Percentiles rank a stretch among this genome's conserved stretches.
Conservation (phyloP, 2,888 invertebrate genomes). For the Troides helena region DNA sequence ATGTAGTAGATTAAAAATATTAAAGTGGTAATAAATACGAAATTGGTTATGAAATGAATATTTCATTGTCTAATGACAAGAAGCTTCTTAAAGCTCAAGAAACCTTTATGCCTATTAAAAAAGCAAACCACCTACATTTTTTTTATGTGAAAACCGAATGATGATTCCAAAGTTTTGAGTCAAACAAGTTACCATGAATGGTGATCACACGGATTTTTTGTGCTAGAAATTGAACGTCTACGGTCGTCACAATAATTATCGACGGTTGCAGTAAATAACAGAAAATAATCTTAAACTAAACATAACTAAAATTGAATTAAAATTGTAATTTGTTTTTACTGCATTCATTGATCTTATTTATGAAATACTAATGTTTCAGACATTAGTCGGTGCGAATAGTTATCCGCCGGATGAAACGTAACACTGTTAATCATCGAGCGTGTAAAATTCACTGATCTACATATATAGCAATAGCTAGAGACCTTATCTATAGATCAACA, state of each 20-base stretch:
- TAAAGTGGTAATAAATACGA: too few relatives aligned
- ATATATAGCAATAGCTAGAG: background rate
- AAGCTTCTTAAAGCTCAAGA: too few relatives aligned
- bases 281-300: background rate
- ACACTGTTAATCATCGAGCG: background rate
- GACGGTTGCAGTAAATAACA: background rate
- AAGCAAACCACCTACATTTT: background rate
- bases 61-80: too few relatives aligned
- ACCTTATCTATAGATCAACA: background rate
- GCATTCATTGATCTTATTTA: background rate
- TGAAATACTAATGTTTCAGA: background rate
- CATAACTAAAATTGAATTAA: background rate
- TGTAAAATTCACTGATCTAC: constrained; percentile 1
- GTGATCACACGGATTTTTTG: background rate
- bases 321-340: background rate
- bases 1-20: too few relatives aligned
- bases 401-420: background rate
- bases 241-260: background rate
- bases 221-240: background rate
- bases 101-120: too few relatives aligned
- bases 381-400: too few relatives aligned
- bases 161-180: background rate
- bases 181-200: constrained; percentile 15
- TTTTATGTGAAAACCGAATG: background rate
- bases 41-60: too few relatives aligned